Conservation (phyloP, 2,113 vertebrate species). For the Pelodiscus sinensis region DNA sequence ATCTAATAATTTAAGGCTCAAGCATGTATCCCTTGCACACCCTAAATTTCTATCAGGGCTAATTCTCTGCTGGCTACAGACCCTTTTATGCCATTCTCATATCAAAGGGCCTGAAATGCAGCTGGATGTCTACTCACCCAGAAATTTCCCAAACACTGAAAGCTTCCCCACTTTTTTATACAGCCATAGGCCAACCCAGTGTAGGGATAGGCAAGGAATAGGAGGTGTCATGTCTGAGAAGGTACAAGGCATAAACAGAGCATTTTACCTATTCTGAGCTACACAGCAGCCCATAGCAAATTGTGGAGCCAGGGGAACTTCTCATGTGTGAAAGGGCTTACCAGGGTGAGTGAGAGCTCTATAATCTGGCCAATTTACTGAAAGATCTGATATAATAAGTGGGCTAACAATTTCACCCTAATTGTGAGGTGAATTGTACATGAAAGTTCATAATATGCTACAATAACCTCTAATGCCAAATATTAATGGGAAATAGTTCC, state of each 20-base stretch:
- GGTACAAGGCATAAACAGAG: accelerated
- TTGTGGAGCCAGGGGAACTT: neutral
- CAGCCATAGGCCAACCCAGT: neutral
- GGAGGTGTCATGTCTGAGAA: neutral
- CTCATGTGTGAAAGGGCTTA: accelerated
- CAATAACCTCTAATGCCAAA: neutral
- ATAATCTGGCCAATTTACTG: neutral
- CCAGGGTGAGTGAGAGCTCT: neutral
- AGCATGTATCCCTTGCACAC: neutral
- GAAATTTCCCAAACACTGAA: neutral
- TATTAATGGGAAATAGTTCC: neutral
- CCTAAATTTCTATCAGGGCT: neutral
- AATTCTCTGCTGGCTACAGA: neutral
- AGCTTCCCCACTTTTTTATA: neutral
- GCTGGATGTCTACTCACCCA: neutral
- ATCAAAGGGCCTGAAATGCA: neutral
- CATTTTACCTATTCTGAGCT: neutral
- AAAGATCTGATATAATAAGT: neutral
- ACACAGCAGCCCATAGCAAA: neutral
- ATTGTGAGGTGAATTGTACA: neutral
- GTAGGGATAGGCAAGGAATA: neutral
- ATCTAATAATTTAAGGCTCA: neutral
- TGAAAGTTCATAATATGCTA: neutral
- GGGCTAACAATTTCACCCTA: neutral
- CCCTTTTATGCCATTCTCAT: accelerated